phyloP scores from a whole-genome alignment of 2,797 vertebrate genomes.

The Phrynocephalus guinanensis region DNA sequence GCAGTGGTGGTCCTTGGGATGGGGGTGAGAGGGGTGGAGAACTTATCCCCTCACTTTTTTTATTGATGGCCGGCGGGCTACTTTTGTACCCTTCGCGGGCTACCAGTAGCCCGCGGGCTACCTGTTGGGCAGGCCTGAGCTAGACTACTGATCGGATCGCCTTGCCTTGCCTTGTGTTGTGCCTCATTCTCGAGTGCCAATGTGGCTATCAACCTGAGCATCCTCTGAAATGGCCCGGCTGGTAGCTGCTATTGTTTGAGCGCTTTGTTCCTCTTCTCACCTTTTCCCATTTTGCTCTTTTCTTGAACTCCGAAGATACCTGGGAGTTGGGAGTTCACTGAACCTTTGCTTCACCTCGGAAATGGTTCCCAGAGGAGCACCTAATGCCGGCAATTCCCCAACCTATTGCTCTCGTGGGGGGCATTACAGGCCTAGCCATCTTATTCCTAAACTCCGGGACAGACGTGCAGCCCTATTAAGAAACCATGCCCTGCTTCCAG shows the following conservation, averaged over 20 bases:
- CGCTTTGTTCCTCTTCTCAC: slow-evolving; percentile 47
- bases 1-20: too few relatives aligned
- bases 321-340: slow-evolving; percentile 20
- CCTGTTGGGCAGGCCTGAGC: too few relatives aligned
- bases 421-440: slow-evolving; percentile 2
- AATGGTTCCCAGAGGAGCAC: slow-evolving; percentile 1
- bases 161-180: not conserved
- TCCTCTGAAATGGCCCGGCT: not conserved
- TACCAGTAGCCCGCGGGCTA: too few relatives aligned
- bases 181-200: not conserved
- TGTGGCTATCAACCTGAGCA: slow-evolving; percentile 5
- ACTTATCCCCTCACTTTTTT: too few relatives aligned
- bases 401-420: slow-evolving; percentile 5
- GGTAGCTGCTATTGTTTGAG: not conserved
- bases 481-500: not conserved
- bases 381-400: slow-evolving; percentile 16
- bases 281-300: slow-evolving; percentile 46
- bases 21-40: too few relatives aligned
- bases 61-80: too few relatives aligned
- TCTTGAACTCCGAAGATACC: slow-evolving; percentile 16
- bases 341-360: slow-evolving; percentile 16
- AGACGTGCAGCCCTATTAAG: slow-evolving; percentile 2
- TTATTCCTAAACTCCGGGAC: slow-evolving; percentile 8
- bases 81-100: too few relatives aligned
- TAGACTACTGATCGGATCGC: not conserved